Evolutionary conservation across 2,797 vertebrate species (phyloP).

Genomic region (Sibirionetta formosa): DNA sequence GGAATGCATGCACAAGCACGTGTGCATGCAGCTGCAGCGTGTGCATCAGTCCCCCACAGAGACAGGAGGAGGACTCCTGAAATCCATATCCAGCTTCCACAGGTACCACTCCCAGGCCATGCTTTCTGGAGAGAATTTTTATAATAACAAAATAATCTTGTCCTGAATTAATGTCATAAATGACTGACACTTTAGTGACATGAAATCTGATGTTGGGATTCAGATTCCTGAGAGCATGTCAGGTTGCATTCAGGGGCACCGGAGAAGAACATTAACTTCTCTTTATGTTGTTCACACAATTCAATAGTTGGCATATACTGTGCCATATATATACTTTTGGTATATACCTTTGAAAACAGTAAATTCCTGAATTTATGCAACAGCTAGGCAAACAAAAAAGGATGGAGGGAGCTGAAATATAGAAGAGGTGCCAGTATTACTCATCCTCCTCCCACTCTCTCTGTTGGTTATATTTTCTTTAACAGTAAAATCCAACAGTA

Average conservation of each 20-base stretch:
- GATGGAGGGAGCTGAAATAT: conserved; percentile 10
- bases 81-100: not conserved
- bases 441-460: conserved; percentile 29
- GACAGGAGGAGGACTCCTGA: not conserved
- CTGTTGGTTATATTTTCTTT: conserved; percentile 17
- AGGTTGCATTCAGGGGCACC: not conserved
- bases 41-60: not conserved
- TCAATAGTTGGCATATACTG: not conserved
- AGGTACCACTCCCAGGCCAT: not conserved
- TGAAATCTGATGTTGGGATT: not conserved
- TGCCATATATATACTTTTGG: not conserved
- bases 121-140: not conserved
- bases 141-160: not conserved
- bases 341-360: conserved; percentile 28
- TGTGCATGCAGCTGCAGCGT: not conserved
- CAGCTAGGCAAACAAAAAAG: conserved; percentile 39
- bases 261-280: not conserved
- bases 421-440: conserved; percentile 41
- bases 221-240: not conserved
- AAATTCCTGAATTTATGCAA: conserved; percentile 44
- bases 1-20: accelerated
- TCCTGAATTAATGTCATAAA: not conserved
- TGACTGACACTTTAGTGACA: not conserved
- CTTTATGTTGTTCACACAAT: not conserved
- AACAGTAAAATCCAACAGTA: not conserved